phyloP scores from a whole-genome alignment of 2,113 vertebrate species.

The Tragelaphus scriptus region DNA sequence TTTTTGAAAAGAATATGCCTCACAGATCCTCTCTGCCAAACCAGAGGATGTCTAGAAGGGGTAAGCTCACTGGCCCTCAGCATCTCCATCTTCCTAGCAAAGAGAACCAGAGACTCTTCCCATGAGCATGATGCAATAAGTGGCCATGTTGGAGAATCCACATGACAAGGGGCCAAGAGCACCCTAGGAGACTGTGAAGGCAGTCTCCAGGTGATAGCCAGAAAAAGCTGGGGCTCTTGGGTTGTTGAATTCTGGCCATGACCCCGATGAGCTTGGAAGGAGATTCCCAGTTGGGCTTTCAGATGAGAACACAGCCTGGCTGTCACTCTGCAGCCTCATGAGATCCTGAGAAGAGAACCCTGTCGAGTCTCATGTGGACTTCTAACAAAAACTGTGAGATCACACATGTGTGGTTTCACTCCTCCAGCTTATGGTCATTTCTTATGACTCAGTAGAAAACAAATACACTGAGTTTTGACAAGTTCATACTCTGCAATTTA shows the following conservation, averaged over 20 bases:
- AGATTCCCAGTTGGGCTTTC: neutral
- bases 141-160: neutral
- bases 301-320: neutral
- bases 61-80: accelerated
- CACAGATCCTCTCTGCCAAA: neutral
- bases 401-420: neutral
- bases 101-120: neutral
- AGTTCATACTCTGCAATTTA: neutral
- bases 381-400: neutral
- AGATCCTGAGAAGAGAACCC: neutral
- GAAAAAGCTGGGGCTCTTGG: neutral
- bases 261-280: neutral
- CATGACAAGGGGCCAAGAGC: accelerated
- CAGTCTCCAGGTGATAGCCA: neutral
- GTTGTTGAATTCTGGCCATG: neutral
- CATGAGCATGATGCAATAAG: neutral
- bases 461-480: neutral
- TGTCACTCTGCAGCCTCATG: accelerated
- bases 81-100: neutral
- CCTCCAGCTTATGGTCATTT: neutral
- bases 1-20: neutral
- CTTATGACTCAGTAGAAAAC: neutral
- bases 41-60: neutral
- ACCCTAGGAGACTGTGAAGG: neutral
- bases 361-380: neutral